phyloP scores from a whole-genome alignment of 53 echinoderm and acorn worm genomes.

The Actinopyga echinites region DNA sequence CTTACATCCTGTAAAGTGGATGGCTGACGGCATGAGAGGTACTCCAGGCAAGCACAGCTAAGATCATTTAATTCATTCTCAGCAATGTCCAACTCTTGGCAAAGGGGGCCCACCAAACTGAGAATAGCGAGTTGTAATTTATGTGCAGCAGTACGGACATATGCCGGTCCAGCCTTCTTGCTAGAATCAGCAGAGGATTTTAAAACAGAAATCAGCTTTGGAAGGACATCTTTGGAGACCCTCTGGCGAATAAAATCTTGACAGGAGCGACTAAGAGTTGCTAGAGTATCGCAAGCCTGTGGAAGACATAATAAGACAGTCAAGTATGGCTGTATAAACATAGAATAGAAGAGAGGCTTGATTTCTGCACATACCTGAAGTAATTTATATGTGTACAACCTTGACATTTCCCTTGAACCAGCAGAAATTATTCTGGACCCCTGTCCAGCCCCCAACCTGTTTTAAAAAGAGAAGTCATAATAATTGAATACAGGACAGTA shows the following conservation, averaged over 20 bases:
- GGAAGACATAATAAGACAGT: background rate
- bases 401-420: too few species aligned
- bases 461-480: too few species aligned
- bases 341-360: too few species aligned
- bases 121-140: constrained; percentile 75
- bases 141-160: constrained; percentile 77
- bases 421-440: too few species aligned
- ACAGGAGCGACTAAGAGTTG: constrained; percentile 60
- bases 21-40: constrained; percentile 78
- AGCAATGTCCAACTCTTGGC: constrained; percentile 57
- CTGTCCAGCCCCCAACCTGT: too few species aligned
- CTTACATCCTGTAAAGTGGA: constrained; percentile 63
- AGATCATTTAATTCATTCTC: constrained; percentile 59
- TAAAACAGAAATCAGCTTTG: constrained; percentile 67
- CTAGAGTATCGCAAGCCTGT: constrained; percentile 83
- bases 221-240: constrained; percentile 78
- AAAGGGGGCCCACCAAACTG: constrained; percentile 61
- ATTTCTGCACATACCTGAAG: too few species aligned
- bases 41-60: constrained; percentile 69
- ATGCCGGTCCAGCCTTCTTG: constrained; percentile 71
- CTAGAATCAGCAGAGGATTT: constrained; percentile 67
- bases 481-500: too few species aligned
- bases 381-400: too few species aligned
- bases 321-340: too few species aligned
- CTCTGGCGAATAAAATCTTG: constrained; percentile 81